Evolutionary conservation across 1,140 invertebrate species (phyloP).

Genomic region (Macrosteles quadrilineatus): DNA sequence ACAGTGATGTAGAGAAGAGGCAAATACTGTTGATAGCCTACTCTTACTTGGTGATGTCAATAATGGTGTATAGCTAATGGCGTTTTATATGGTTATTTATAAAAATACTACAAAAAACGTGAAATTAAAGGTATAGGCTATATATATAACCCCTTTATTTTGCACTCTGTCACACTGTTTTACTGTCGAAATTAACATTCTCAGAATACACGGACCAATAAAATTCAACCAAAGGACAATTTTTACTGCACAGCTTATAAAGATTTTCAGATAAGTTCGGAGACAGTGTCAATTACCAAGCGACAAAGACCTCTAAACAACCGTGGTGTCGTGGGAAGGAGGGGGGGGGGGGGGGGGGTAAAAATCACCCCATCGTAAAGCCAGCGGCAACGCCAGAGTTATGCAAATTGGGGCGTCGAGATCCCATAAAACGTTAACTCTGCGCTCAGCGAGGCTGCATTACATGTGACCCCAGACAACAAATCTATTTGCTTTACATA

Average conservation of each 20-base stretch:
- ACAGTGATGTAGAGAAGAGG: too few relatives aligned
- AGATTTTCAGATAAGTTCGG: neutral
- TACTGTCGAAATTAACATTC: too few relatives aligned
- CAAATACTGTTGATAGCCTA: too few relatives aligned
- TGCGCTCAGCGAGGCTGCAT: conserved; percentile 17
- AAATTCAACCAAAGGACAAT: neutral
- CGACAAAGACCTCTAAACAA: conserved; percentile 26
- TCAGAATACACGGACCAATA: too few relatives aligned
- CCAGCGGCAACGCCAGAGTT: conserved; percentile 15
- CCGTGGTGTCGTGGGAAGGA: neutral
- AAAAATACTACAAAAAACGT: too few relatives aligned
- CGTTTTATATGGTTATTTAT: too few relatives aligned
- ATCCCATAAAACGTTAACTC: conserved; percentile 32
- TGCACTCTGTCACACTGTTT: too few relatives aligned
- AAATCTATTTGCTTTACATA: conserved; percentile 17
- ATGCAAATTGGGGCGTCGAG: conserved; percentile 32
- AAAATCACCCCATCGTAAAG: conserved; percentile 30
- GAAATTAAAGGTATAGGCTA: too few relatives aligned
- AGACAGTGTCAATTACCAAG: conserved; percentile 1
- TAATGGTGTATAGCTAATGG: too few relatives aligned
- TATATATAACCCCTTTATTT: too few relatives aligned
- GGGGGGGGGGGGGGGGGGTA: conserved; percentile 23
- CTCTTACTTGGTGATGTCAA: too few relatives aligned
- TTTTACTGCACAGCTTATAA: neutral
- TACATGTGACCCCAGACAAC: conserved; percentile 20